Evolutionary conservation across 2,113 vertebrate species (phyloP).

Genomic region (Zeus faber): DNA sequence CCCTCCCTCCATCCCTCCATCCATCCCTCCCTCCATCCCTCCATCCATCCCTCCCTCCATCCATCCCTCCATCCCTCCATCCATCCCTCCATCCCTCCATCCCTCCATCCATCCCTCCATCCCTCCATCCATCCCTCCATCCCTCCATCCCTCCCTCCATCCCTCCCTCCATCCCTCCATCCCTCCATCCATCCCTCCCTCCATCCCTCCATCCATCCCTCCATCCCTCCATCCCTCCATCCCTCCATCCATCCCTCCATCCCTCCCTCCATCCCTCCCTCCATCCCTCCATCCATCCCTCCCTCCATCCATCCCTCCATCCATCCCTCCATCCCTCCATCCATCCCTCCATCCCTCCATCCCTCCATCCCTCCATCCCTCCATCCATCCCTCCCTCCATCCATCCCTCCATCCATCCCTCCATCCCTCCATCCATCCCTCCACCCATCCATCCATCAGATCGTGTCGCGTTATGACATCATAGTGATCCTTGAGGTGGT

Average conservation of each 20-base stretch:
- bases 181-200: not conserved
- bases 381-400: not conserved
- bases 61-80: not conserved
- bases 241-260: not conserved
- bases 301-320: not conserved
- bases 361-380: no score
- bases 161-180: not conserved
- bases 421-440: not conserved
- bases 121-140: not conserved
- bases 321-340: not conserved
- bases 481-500: constrained; percentile 77
- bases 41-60: no score
- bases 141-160: not conserved
- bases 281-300: not conserved
- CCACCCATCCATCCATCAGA: constrained; percentile 44
- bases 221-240: not conserved
- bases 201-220: not conserved
- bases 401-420: not conserved
- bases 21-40: no score
- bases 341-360: not conserved
- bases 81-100: not conserved
- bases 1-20: no score
- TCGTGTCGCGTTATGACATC: constrained; percentile 76
- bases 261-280: not conserved
- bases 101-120: not conserved